Base-by-base conservation (phyloP, 2,888 invertebrate species). In the Drosophila rellima region DNA sequence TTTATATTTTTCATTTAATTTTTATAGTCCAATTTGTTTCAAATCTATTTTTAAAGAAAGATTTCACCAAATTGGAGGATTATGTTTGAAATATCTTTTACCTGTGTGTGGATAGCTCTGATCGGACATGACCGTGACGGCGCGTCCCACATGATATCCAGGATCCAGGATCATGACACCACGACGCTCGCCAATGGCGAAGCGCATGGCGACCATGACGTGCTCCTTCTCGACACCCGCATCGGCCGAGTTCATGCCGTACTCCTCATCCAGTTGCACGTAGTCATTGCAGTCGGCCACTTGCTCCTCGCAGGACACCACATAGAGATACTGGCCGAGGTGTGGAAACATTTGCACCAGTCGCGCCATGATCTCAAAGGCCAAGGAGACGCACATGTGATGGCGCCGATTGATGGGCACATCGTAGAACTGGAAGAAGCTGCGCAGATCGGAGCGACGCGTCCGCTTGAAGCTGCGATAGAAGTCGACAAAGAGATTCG, bases 291-390 rank as follows among this genome's bases (percentile, higher is more conserved):
- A 93, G 47, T 93, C 94, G 78, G 94, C 94, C 70, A 96, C 95
- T 70, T 96, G 96, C 93, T 98, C 98, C 93, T 98, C 98, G 91
- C 97, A 98, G 13, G 98, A 98, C 52, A 96, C 96, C 82, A 98
- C 93, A 89, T 95, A 96, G 67, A 96, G 93, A 86, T 95, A 94
- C 65, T 94, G 93, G 37, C 94, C 94, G 82, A 97, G 93, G 52
- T 95, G 95, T 6, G 95, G 95, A 88, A 95, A 95, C 91, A 94
- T 94, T 89, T 94, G 93, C 74, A 95, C 94, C 88, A 96, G 94
- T 55, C 95, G 94, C 74, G 94, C 93, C 90, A 96, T 94, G 81
- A 98, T 93, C 92, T 97, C 97, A 88, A 97, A 94, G 78, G 97
- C 97, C 74, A 98, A 93, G 20, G 98, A 98, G 52, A 98, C 98